These are phyloP conservation scores for Ptilorrhoa leucosticta DNA, from an alignment of 2,113 vertebrate genomes.

Conservation along the genomic window DNA sequence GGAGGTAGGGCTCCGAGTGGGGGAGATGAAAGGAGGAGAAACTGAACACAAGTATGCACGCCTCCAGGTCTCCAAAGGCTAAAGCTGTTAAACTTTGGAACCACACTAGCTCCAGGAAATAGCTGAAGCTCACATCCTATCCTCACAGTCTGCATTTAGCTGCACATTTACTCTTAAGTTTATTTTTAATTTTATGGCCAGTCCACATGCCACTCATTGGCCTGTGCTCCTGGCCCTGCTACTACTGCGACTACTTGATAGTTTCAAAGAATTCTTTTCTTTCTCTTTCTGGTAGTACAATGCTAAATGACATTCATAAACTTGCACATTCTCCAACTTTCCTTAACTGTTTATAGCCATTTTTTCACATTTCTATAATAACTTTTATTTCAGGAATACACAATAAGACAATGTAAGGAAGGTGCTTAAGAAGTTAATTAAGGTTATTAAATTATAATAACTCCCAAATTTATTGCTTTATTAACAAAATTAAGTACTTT, in stretches of 20 bases:
- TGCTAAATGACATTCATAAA: not conserved
- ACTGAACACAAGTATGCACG: conserved; percentile 58
- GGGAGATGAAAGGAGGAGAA: conserved; percentile 64
- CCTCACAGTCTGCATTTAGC: conserved; percentile 58
- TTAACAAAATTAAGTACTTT: not conserved
- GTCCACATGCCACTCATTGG: not conserved
- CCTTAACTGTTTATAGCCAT: not conserved
- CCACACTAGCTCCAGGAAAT: conserved; percentile 56
- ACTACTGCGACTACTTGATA: not conserved
- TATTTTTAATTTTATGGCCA: conserved; percentile 53
- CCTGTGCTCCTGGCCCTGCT: not conserved
- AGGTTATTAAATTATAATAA: not conserved
- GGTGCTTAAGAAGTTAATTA: not conserved
- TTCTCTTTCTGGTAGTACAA: not conserved
- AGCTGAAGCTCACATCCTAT: conserved; percentile 64
- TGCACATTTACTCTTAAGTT: conserved; percentile 39
- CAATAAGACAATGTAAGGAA: not conserved
- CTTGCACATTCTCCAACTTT: not conserved
- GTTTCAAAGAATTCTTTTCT: not conserved
- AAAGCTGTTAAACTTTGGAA: conserved; percentile 63
- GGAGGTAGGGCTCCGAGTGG: not conserved
- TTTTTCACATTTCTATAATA: not conserved
- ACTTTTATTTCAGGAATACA: not conserved
- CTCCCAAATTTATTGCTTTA: not conserved
- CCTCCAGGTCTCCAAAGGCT: conserved; percentile 65